Evolutionary conservation across 2,888 invertebrate species (phyloP).

Genomic region (Agonum fuliginosum): DNA sequence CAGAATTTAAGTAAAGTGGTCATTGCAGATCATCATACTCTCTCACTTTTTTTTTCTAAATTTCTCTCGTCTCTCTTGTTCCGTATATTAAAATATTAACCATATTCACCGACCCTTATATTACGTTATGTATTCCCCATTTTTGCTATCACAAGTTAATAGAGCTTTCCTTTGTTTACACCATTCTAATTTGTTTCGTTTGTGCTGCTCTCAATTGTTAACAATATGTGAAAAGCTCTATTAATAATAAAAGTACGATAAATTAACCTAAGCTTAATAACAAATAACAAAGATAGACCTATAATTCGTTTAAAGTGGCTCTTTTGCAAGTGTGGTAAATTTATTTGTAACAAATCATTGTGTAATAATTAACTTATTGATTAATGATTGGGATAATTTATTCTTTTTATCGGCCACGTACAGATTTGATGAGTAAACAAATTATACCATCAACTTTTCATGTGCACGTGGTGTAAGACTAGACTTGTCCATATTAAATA

Average conservation of each 20-base stretch:
- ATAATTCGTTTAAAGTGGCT: conserved; percentile 34
- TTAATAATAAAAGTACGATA: conserved; percentile 46
- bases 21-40: conserved; percentile 31
- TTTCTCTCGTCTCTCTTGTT: conserved; percentile 9
- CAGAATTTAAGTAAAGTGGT: conserved; percentile 37
- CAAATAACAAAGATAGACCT: conserved; percentile 47
- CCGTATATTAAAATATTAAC: conserved; percentile 22
- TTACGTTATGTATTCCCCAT: conserved; percentile 33
- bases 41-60: background rate
- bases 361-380: background rate
- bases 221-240: conserved; percentile 38
- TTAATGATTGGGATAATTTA: conserved; percentile 7
- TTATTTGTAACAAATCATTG: conserved; percentile 3
- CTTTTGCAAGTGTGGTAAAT: conserved; percentile 1
- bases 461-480: background rate
- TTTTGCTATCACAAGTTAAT: conserved; percentile 47
- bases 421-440: background rate
- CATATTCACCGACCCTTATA: conserved; percentile 23
- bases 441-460: background rate
- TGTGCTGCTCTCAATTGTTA: conserved; percentile 11
- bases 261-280: conserved; percentile 40
- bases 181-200: conserved; percentile 13
- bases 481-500: conserved; percentile 11
- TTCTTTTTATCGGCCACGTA: conserved; percentile 4
- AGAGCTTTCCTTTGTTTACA: conserved; percentile 37